These are phyloP conservation scores for Luffia ferchaultella DNA, from an alignment of 2,888 invertebrate genomes.

Conservation along the genomic window DNA sequence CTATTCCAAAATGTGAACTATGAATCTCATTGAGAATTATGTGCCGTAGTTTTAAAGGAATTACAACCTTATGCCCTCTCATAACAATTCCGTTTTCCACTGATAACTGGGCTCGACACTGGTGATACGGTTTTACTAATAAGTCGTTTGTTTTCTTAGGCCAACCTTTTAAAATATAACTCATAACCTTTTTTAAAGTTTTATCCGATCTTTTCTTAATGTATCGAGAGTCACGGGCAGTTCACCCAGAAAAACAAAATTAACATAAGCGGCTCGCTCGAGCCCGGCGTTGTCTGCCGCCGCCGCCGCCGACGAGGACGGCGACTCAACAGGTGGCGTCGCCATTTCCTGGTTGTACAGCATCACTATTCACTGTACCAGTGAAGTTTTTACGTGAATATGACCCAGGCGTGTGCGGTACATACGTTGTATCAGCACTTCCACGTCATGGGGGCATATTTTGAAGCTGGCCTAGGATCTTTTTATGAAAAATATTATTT, in stretches of 20 bases:
- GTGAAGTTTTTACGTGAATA: too few species aligned
- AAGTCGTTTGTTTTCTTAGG: conserved; percentile 4
- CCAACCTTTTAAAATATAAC: conserved; percentile 7
- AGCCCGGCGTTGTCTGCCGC: neutral
- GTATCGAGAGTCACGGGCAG: neutral
- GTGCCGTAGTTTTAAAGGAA: neutral
- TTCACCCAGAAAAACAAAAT: conserved; percentile 2
- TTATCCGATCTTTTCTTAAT: neutral
- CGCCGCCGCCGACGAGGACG: conserved; percentile 1
- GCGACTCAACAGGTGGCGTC: too few species aligned
- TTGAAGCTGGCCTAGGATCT: too few species aligned
- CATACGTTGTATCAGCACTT: too few species aligned
- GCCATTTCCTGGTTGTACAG: too few species aligned
- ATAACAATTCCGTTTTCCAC: conserved; percentile 3
- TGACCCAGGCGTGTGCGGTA: too few species aligned
- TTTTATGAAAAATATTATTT: too few species aligned
- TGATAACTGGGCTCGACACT: conserved; percentile 4
- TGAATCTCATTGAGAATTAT: neutral
- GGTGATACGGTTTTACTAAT: conserved; percentile 7
- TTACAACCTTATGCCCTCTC: conserved; percentile 7
- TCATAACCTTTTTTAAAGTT: neutral
- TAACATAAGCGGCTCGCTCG: conserved; percentile 7
- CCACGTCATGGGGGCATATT: too few species aligned
- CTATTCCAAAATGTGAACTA: neutral
- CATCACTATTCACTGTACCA: too few species aligned